Evolutionary conservation across 2,888 invertebrate species (phyloP), one percentile per base, ranked within the genome.

Genomic region (Pollenia labialis): DNA sequence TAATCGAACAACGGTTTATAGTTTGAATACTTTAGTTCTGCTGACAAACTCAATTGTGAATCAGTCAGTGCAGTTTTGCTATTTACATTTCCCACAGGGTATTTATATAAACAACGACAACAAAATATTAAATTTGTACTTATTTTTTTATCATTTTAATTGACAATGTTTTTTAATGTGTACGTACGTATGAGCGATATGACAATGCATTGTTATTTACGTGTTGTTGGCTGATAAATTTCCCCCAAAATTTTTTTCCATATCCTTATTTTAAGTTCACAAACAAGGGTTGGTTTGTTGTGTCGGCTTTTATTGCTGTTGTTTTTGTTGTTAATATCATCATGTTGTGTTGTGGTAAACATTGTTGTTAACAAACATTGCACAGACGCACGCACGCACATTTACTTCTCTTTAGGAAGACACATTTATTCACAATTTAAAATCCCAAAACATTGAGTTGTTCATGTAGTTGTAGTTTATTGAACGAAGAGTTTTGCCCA

Each of bases 311-410:
- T 64, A 23, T 48, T 32, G 48, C 9, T 71, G 44, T 16, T 10
- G 48, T 7, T 11, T 66, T 74, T 80, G 69, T 64, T 54, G 54
- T 76, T 81, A 40, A 72, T 77, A 16, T 48, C 79, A 64, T 56
- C 58, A 74, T 77, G 54, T 64, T 79, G 60, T 77, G 64, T 66
- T 72, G 71, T 72, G 77, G 71, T 79, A 74, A 50, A 81, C 83
- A 80, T 14, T 81, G 76, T 80, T 86, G 83, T 86, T 72, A 86
- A 86, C 83, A 81, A 68, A 75, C 23, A 64, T 80, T 80, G 14
- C 23, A 23, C 54, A 42, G 9, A 62, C 66, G 42, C 56, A 44
- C 52, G 12, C 12, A 52, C 74, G 32, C 56, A 46, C 9, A 54
- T 54, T 48, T n/a, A 75, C 11, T 46, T 60, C 62, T 7, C 40